These are phyloP conservation scores for Lasioglossum zephyrum DNA, from an alignment of 2,888 invertebrate genomes.

Conservation along the genomic window DNA sequence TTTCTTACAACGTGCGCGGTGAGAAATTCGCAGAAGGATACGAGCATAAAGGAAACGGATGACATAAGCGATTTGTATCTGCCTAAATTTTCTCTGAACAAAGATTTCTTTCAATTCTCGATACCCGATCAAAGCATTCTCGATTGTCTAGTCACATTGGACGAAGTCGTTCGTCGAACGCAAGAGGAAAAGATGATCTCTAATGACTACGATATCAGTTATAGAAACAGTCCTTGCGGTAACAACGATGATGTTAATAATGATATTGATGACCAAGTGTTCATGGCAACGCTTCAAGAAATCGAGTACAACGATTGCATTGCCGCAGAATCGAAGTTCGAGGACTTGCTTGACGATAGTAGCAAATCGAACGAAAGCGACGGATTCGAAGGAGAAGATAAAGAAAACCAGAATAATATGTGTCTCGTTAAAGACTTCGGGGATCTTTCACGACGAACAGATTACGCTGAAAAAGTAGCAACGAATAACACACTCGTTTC, in stretches of 20 bases:
- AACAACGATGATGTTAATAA: background rate
- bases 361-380: constrained; percentile 62
- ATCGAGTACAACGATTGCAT: background rate
- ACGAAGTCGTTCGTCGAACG: background rate
- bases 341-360: constrained; percentile 73
- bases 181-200: background rate
- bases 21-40: constrained; percentile 73
- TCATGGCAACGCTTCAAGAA: background rate
- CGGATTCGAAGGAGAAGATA: background rate
- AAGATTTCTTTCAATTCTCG: constrained; percentile 67
- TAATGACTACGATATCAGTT: constrained; percentile 8
- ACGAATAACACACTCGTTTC: background rate
- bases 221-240: background rate
- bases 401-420: background rate
- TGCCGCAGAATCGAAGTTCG: constrained; percentile 64
- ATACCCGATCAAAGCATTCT: constrained; percentile 71
- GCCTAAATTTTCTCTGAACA: constrained; percentile 47
- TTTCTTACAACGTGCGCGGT: constrained; percentile 80
- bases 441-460: background rate
- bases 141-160: constrained; percentile 64
- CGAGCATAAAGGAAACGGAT: background rate
- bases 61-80: constrained; percentile 57
- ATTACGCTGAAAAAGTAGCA: background rate
- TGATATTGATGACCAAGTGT: background rate
- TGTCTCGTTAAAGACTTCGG: background rate